phyloP scores from a whole-genome alignment of 2,888 invertebrate species.

The Prosapia bicincta region DNA sequence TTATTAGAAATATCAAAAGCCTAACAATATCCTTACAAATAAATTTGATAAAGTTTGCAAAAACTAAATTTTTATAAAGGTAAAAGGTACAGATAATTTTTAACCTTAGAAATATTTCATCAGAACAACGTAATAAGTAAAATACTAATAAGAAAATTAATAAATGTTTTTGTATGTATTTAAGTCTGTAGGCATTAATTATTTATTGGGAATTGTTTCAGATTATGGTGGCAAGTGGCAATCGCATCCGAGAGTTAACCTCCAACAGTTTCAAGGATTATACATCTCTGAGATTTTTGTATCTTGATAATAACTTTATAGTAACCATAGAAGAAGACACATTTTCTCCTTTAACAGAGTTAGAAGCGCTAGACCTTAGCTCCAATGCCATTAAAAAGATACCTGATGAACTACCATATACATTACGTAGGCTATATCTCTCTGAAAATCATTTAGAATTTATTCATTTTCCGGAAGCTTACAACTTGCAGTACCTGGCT shows the following conservation, averaged over 20 bases:
- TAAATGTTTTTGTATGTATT: too few species aligned
- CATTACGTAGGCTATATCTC: slow-evolving; percentile 58
- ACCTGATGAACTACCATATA: slow-evolving; percentile 55
- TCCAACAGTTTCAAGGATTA: slow-evolving; percentile 52
- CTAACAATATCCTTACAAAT: too few species aligned
- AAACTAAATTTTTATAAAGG: too few species aligned
- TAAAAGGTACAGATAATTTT: too few species aligned
- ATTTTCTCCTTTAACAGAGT: slow-evolving; percentile 49
- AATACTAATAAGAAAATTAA: too few species aligned
- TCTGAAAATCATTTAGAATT: slow-evolving; percentile 50
- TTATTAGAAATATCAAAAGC: too few species aligned
- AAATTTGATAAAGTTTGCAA: too few species aligned
- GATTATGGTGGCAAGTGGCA: slow-evolving; percentile 57
- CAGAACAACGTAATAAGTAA: too few species aligned
- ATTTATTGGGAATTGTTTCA: too few species aligned
- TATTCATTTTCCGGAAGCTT: slow-evolving; percentile 54
- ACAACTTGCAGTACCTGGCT: slow-evolving; percentile 54
- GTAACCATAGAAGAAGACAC: slow-evolving; percentile 54
- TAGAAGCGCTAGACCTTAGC: slow-evolving; percentile 56
- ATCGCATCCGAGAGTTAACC: slow-evolving; percentile 53
- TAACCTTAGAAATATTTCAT: too few species aligned
- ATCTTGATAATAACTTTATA: slow-evolving; percentile 57
- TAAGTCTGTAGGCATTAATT: too few species aligned
- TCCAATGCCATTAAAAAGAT: slow-evolving; percentile 53
- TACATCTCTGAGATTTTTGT: slow-evolving; percentile 53